These are phyloP conservation scores for Drosophila hamatofila DNA, from an alignment of 2,888 invertebrate species.

Conservation along the genomic window DNA sequence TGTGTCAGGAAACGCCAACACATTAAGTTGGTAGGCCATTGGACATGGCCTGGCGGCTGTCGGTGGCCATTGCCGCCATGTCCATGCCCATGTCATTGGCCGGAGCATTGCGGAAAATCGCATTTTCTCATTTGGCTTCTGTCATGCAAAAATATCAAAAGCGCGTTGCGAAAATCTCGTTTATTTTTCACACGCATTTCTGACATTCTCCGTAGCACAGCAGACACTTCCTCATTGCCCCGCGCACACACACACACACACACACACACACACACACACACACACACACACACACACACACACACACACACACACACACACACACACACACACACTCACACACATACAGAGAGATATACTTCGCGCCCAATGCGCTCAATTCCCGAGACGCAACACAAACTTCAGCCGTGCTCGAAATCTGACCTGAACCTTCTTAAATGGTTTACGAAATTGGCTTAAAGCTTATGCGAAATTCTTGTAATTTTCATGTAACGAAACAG, in stretches of 20 bases:
- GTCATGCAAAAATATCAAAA: conserved; percentile 79
- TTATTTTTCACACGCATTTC: conserved; percentile 80
- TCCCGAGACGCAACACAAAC: conserved; percentile 51
- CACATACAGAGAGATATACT: conserved; percentile 1
- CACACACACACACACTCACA: conserved; percentile 10
- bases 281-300: background rate
- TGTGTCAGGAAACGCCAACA: conserved; percentile 74
- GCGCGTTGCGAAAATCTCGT: conserved; percentile 79
- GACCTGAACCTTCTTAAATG: conserved; percentile 44
- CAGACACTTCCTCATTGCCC: conserved; percentile 27
- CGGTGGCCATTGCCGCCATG: conserved; percentile 66
- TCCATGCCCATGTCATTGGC: conserved; percentile 76
- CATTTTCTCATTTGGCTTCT: conserved; percentile 80
- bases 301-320: conserved; percentile 17
- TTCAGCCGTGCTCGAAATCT: conserved; percentile 34
- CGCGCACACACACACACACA: conserved; percentile 16
- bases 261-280: conserved; percentile 9
- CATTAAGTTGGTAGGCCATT: conserved; percentile 75
- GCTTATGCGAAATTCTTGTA: conserved; percentile 13
- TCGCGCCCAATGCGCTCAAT: conserved; percentile 52
- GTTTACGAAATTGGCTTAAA: conserved; percentile 45
- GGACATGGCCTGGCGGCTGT: conserved; percentile 67
- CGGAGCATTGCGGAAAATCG: conserved; percentile 80
- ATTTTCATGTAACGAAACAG: background rate
- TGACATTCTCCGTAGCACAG: conserved; percentile 63